A percentile compares a stretch with the other conserved stretches of the same genome.
Conservation (phyloP, 1,140 invertebrate species). For the Brachionus rubens region DNA sequence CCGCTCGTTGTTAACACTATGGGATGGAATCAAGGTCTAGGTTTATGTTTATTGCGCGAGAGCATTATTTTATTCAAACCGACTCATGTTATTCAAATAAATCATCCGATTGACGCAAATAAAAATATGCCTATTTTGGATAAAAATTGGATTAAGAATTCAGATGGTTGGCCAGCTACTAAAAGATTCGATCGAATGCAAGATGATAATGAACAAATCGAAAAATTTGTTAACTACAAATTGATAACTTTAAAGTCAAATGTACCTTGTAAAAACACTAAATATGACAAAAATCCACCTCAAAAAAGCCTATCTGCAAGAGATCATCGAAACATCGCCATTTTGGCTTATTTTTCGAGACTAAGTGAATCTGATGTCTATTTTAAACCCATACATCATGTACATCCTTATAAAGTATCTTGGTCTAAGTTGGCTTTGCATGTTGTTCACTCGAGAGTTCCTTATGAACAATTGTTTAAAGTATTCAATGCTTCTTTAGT, state of each 20-base stretch:
- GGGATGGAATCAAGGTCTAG: constrained; percentile 45
- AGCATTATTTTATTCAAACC: constrained; percentile 32
- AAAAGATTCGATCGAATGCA: constrained; percentile 5
- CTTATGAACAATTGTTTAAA: constrained; percentile 49
- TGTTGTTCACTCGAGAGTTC: constrained; percentile 50
- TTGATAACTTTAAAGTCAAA: constrained; percentile 29
- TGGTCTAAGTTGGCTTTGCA: constrained; percentile 54
- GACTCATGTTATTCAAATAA: constrained; percentile 38
- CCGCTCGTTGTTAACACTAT: constrained; percentile 43
- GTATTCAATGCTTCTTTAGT: constrained; percentile 57
- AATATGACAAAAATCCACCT: neutral
- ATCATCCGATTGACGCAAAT: constrained; percentile 40
- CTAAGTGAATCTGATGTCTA: constrained; percentile 47
- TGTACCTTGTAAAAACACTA: constrained; percentile 3
- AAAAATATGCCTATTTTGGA: constrained; percentile 34
- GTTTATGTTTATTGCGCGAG: constrained; percentile 31
- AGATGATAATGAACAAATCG: neutral
- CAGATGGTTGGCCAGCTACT: constrained; percentile 20
- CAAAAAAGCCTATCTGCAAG: constrained; percentile 11
- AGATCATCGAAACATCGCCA: constrained; percentile 51
- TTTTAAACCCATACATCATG: constrained; percentile 47
- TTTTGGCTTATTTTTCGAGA: constrained; percentile 50
- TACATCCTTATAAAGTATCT: constrained; percentile 51
- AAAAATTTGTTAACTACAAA: constrained; percentile 1
- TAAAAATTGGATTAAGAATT: neutral